Evolutionary conservation across 2,888 invertebrate genomes (phyloP).

Genomic region (Melinaea menophilus): DNA sequence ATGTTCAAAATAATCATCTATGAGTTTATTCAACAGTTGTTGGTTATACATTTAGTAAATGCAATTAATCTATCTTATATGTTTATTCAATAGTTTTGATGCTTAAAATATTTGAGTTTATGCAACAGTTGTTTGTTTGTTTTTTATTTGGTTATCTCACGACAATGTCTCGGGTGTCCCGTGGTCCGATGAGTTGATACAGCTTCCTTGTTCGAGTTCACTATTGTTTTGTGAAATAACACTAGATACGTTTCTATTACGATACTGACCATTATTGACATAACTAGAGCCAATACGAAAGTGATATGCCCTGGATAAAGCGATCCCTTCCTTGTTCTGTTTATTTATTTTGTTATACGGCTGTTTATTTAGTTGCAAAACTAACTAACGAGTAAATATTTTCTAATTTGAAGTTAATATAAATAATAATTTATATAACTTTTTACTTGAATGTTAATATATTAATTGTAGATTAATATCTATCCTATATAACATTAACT

Average conservation of each 20-base stretch:
- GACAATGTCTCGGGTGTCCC: conserved; percentile 22
- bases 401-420: too few species aligned
- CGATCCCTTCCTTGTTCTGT: conserved; percentile 26
- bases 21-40: too few species aligned
- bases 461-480: too few species aligned
- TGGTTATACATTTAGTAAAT: too few species aligned
- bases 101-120: background rate
- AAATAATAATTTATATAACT: too few species aligned
- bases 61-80: too few species aligned
- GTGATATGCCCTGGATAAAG: conserved; percentile 29
- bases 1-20: too few species aligned
- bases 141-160: conserved; percentile 7
- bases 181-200: conserved; percentile 40
- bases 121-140: background rate
- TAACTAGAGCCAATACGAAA: conserved; percentile 31
- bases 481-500: too few species aligned
- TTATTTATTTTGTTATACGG: conserved; percentile 8
- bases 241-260: conserved; percentile 31
- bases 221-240: conserved; percentile 45
- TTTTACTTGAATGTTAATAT: too few species aligned
- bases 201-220: conserved; percentile 44
- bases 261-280: conserved; percentile 30
- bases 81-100: too few species aligned
- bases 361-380: background rate
- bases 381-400: too few species aligned